Percentiles rank a stretch among this genome's conserved stretches.
phyloP scores from a whole-genome alignment of 2,797 vertebrate genomes.

The Lepus oiostolus region DNA sequence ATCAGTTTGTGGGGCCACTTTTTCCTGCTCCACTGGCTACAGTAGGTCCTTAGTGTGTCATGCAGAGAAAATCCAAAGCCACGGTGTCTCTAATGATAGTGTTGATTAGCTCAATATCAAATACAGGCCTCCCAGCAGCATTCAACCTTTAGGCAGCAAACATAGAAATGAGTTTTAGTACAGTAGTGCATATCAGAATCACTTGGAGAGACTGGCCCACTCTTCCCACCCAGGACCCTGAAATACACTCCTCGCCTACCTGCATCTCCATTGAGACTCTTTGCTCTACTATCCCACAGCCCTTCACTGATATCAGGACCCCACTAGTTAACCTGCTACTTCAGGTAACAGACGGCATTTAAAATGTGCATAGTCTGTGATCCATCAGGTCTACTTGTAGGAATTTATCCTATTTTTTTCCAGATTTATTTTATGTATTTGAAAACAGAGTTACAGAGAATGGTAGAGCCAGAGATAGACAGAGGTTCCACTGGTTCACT shows the following conservation, averaged over 20 bases:
- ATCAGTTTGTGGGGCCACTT: not conserved
- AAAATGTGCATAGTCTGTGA: not conserved
- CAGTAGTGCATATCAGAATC: not conserved
- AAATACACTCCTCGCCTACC: not conserved
- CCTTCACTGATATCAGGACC: not conserved
- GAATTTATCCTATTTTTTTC: not conserved
- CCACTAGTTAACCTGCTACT: not conserved
- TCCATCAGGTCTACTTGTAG: not conserved
- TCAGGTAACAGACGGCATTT: not conserved
- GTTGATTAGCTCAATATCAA: not conserved
- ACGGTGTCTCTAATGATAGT: not conserved
- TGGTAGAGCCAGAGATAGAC: too few species aligned
- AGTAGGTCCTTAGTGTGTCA: not conserved
- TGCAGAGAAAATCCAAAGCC: not conserved
- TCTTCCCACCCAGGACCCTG: not conserved
- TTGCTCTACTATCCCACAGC: not conserved
- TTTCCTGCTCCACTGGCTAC: not conserved
- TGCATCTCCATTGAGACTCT: not conserved
- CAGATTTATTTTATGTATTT: too few species aligned
- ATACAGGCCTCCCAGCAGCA: not conserved
- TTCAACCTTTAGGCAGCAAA: conserved; percentile 28
- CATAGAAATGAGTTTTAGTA: not conserved
- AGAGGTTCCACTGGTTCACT: too few species aligned
- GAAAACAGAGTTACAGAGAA: too few species aligned
- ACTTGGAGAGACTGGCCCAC: not conserved